phyloP scores from a whole-genome alignment of 2,888 invertebrate species.

The Amiota minor region DNA sequence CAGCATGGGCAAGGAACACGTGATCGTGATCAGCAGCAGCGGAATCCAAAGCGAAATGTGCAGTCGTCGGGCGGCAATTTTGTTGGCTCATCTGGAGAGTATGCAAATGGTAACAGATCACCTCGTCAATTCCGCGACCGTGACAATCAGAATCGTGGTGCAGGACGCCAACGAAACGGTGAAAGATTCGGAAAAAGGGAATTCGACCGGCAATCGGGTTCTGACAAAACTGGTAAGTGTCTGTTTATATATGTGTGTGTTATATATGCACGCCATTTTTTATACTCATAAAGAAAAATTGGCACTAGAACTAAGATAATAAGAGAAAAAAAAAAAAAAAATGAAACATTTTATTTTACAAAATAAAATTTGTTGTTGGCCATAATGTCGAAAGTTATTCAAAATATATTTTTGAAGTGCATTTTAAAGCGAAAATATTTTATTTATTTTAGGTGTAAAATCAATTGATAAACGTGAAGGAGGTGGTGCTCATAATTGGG shows the following conservation, averaged over 20 bases:
- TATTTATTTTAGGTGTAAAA: constrained; percentile 77
- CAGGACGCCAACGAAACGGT: constrained; percentile 67
- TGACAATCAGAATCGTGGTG: constrained; percentile 70
- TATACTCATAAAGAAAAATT: too few relatives aligned
- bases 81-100: constrained; percentile 65
- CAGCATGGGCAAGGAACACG: constrained; percentile 69
- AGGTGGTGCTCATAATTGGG: constrained; percentile 96
- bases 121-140: constrained; percentile 71
- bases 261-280: too few relatives aligned
- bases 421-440: neutral
- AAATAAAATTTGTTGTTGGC: neutral
- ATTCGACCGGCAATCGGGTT: constrained; percentile 95
- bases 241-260: neutral
- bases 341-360: too few relatives aligned
- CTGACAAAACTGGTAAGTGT: constrained; percentile 87
- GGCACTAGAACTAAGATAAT: neutral
- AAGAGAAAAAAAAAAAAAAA: neutral
- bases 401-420: constrained; percentile 10
- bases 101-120: constrained; percentile 69
- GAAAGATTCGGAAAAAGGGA: constrained; percentile 86
- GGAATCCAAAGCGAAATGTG: constrained; percentile 53
- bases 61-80: constrained; percentile 38
- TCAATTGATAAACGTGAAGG: constrained; percentile 95
- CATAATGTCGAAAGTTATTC: neutral
- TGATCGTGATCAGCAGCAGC: constrained; percentile 77